Conservation (phyloP, 1,140 invertebrate genomes). For the Caenorhabditis latens region DNA sequence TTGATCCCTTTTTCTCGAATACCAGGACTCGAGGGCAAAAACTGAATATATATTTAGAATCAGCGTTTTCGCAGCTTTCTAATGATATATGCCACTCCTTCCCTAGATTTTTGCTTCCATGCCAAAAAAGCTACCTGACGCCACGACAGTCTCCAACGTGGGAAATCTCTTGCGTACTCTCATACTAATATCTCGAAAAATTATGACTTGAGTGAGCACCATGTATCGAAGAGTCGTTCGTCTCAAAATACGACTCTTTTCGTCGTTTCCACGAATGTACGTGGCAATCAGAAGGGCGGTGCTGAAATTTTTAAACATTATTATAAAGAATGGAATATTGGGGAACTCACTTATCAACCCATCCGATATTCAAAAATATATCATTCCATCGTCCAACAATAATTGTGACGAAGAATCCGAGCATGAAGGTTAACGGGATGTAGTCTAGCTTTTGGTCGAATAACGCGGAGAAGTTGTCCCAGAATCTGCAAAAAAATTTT, state of each 20-base stretch:
- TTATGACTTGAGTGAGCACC: slow-evolving; percentile 62
- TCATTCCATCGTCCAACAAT: slow-evolving; percentile 72
- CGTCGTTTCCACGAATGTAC: slow-evolving; percentile 64
- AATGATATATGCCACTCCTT: too few species aligned
- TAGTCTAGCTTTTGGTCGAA: slow-evolving; percentile 71
- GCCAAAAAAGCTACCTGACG: slow-evolving; percentile 38
- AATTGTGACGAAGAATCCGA: slow-evolving; percentile 76
- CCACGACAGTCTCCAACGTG: slow-evolving; percentile 60
- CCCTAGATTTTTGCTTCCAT: too few species aligned
- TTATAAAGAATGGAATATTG: too few species aligned
- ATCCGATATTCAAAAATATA: slow-evolving; percentile 76
- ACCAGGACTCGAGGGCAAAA: too few species aligned
- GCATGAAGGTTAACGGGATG: slow-evolving; percentile 76
- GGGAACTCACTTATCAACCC: slow-evolving; percentile 74
- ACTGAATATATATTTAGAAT: too few species aligned
- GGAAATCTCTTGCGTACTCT: slow-evolving; percentile 68
- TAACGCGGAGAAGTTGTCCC: slow-evolving; percentile 72
- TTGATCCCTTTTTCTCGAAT: too few species aligned
- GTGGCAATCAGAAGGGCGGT: slow-evolving; percentile 63
- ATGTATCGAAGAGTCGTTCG: slow-evolving; percentile 66
- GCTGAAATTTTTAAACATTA: slow-evolving; percentile 53
- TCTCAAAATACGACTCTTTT: slow-evolving; percentile 62
- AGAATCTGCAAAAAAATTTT: slow-evolving; percentile 59
- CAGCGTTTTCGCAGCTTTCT: too few species aligned
- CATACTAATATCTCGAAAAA: slow-evolving; percentile 73